Base-by-base conservation (phyloP, 1,140 invertebrate genomes). In the Glomeris maerens region DNA sequence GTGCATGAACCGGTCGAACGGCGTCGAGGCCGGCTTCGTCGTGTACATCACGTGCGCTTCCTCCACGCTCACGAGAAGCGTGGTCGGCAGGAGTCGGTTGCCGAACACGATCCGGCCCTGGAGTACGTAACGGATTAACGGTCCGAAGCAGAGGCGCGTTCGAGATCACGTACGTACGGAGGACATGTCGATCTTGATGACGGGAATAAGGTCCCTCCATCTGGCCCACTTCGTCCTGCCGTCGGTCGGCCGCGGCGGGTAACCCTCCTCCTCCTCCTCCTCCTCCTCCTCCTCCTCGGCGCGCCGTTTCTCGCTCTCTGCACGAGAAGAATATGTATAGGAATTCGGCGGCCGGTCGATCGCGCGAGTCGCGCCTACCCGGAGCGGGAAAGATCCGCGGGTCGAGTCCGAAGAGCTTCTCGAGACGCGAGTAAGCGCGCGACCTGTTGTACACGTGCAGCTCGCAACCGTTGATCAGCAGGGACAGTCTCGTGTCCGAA, bases 391-490 rank as follows among this genome's bases (percentile, higher is more conserved):
- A 85, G 78, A 60, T 90, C 80, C 55, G 78, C 74, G 26, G 81
- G 4, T 84, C 82, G 27, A 95, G 67, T 13, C 86, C 87, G 72
- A 96, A 96, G 14, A 80, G 72, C 68, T 85, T 84, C 63, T 96
- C 92, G 49, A 98, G 71, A 64, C 80, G 75, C 57, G 79, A 78
- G 71, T 98, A 98, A 25, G 92, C 65, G 57, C 83, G 73, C 52
- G 88, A 90, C 51, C 90, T 76, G 71, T 98, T 98, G 66, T 96
- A 98, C 5, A 95, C 78, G 69, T 98, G 93, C 39, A 97, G 67
- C 68, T 98, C 92, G 64, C 95, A 88, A 4, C 90, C 92, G 74
- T 98, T 96, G 45, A 98, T 67, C 72, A 93, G 84, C 25, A 97
- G 77, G 36, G 88, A 92, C 17, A 98, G 68, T 40, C 94, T 77